Percentiles rank a stretch among this genome's conserved stretches.
These are phyloP conservation scores for Steatocranus sp. DNA, from an alignment of 2,797 vertebrate genomes.

Conservation along the genomic window DNA sequence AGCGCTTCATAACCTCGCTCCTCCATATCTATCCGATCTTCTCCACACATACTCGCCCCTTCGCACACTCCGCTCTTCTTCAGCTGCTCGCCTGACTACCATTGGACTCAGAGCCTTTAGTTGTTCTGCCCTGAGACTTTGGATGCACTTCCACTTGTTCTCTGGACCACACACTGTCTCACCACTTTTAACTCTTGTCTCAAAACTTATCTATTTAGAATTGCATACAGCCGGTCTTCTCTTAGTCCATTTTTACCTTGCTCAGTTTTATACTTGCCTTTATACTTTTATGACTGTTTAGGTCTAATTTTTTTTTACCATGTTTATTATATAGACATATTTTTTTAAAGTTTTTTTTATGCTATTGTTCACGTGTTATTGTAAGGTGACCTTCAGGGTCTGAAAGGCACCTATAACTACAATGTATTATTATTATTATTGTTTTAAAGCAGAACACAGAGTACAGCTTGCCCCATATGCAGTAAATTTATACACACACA, in stretches of 20 bases:
- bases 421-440: neutral
- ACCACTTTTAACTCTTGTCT: too few relatives aligned
- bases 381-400: neutral
- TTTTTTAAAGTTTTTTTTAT: neutral
- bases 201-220: neutral
- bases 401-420: neutral
- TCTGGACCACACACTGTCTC: neutral
- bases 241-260: neutral
- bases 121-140: neutral
- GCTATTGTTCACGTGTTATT: neutral
- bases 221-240: neutral
- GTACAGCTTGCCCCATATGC: slow-evolving; percentile 10
- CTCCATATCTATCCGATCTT: too few relatives aligned
- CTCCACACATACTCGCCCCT: neutral
- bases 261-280: neutral
- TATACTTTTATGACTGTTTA: neutral
- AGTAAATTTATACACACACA: neutral
- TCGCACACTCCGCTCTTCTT: neutral
- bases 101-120: neutral
- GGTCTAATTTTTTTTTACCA: neutral
- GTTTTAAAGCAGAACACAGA: neutral
- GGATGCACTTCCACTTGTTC: neutral
- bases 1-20: too few relatives aligned
- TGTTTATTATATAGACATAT: neutral
- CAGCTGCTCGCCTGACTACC: neutral